These are phyloP conservation scores for Triplophysa rosa DNA, from an alignment of 2,113 vertebrate species.

Conservation along the genomic window DNA sequence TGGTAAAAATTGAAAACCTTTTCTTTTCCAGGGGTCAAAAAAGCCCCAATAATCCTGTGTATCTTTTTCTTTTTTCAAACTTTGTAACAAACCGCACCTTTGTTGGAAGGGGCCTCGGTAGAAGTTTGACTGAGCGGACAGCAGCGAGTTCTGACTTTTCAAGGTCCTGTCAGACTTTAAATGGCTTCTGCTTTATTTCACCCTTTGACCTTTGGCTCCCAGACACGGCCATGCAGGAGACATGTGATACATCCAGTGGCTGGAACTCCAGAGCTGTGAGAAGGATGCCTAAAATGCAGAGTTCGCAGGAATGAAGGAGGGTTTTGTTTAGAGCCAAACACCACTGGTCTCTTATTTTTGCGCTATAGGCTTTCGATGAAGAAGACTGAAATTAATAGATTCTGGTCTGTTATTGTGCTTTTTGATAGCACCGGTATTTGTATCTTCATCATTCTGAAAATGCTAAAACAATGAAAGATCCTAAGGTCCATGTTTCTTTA, in stretches of 20 bases:
- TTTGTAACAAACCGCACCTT: constrained; percentile 78
- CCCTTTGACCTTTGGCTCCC: constrained; percentile 72
- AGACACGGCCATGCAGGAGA: constrained; percentile 75
- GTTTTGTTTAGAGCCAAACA: constrained; percentile 62
- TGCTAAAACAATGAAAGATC: not conserved
- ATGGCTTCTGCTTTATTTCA: constrained; percentile 80
- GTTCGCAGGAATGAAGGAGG: constrained; percentile 69
- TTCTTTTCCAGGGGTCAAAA: constrained; percentile 75
- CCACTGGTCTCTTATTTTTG: not conserved
- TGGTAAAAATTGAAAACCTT: constrained; percentile 65
- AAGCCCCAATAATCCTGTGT: constrained; percentile 75
- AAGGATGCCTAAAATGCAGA: constrained; percentile 66
- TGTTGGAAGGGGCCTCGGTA: constrained; percentile 70
- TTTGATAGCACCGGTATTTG: not conserved
- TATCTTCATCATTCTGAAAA: not conserved
- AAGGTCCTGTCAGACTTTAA: constrained; percentile 76
- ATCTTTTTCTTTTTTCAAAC: constrained; percentile 60
- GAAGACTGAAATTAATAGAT: not conserved
- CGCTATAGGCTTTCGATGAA: not conserved
- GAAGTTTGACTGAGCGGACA: constrained; percentile 59
- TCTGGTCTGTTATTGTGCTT: constrained; percentile 3
- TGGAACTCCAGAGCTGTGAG: constrained; percentile 68
- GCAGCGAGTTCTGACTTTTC: constrained; percentile 69
- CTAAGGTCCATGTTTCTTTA: not conserved
- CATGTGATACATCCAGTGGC: constrained; percentile 74